Conservation (phyloP, 2,797 vertebrate genomes). For the Rhincodon typus region DNA sequence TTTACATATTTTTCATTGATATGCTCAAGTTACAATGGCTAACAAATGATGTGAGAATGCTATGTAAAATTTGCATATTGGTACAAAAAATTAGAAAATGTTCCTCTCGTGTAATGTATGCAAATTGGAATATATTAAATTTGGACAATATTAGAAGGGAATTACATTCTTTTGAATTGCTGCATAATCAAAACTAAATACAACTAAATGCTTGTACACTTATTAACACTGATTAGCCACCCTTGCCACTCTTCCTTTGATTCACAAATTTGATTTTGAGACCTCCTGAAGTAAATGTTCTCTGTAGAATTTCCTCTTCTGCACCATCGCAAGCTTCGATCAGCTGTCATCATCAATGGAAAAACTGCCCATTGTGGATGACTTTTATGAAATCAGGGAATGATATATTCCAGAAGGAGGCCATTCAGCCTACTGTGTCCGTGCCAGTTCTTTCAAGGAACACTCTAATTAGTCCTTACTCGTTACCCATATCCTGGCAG, state of each 20-base stretch:
- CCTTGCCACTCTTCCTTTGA: not conserved
- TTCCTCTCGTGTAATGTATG: not conserved
- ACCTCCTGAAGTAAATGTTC: not conserved
- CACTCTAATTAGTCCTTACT: not conserved
- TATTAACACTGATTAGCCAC: not conserved
- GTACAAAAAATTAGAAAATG: not conserved
- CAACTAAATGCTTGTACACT: not conserved
- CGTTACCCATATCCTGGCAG: not conserved
- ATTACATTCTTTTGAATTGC: not conserved
- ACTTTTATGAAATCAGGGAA: not conserved
- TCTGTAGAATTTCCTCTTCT: not conserved
- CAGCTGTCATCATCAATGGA: not conserved
- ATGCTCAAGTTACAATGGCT: not conserved
- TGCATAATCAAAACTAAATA: not conserved
- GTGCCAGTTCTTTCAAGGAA: not conserved
- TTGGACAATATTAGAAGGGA: not conserved
- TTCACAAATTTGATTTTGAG: not conserved
- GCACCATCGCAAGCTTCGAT: not conserved
- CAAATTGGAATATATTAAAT: not conserved
- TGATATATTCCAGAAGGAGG: not conserved
- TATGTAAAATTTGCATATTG: not conserved
- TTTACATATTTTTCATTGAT: constrained; percentile 3
- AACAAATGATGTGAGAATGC: not conserved
- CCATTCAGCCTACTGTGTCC: not conserved
- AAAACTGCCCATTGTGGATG: not conserved